Evolutionary conservation across 1,140 invertebrate genomes (phyloP).

Genomic region (Drosophila simulans): DNA sequence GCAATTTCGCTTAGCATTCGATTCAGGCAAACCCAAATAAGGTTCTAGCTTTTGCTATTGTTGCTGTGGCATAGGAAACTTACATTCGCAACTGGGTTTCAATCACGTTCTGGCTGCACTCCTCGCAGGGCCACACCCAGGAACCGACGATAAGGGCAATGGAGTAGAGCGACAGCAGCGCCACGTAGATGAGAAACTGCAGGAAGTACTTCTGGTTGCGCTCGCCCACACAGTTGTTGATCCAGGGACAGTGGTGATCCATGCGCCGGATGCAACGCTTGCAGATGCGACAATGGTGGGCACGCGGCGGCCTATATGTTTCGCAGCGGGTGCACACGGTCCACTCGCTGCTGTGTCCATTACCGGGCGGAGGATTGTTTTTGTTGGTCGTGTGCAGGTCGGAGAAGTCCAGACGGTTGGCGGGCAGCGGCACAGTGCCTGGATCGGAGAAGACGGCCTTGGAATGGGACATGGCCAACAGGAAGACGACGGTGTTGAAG

Average conservation of each 20-base stretch:
- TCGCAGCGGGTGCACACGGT: slow-evolving; percentile 94
- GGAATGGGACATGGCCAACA: slow-evolving; percentile 91
- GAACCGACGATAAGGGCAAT: slow-evolving; percentile 90
- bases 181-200: slow-evolving; percentile 94
- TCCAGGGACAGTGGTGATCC: slow-evolving; percentile 96
- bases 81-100: slow-evolving; percentile 92
- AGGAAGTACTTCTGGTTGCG: slow-evolving; percentile 97
- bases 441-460: slow-evolving; percentile 95
- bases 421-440: slow-evolving; percentile 93
- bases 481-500: slow-evolving; percentile 92
- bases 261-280: slow-evolving; percentile 93
- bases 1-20: slow-evolving; percentile 3
- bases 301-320: slow-evolving; percentile 92
- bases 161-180: slow-evolving; percentile 89
- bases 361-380: slow-evolving; percentile 69
- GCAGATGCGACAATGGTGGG: slow-evolving; percentile 96
- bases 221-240: slow-evolving; percentile 97
- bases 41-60: background rate
- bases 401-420: slow-evolving; percentile 93
- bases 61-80: slow-evolving; percentile 76
- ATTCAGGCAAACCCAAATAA: background rate
- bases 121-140: slow-evolving; percentile 90
- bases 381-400: slow-evolving; percentile 89
- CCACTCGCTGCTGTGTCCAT: slow-evolving; percentile 89
- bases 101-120: slow-evolving; percentile 88